Evolutionary conservation across 2,113 vertebrate species (phyloP).

Genomic region (Caranx ignobilis): DNA sequence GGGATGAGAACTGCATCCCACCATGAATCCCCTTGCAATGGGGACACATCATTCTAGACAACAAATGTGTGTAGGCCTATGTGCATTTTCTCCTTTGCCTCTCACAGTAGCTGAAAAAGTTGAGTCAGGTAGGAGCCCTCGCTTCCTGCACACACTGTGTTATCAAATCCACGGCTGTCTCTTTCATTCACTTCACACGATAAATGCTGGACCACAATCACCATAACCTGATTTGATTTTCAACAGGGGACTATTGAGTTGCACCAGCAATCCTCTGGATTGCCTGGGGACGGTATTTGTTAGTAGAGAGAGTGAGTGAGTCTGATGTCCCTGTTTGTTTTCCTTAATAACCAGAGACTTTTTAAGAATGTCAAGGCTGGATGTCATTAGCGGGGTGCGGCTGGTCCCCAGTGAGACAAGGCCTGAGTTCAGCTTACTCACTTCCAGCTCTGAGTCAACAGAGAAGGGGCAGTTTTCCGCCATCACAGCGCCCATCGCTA

Average conservation of each 20-base stretch:
- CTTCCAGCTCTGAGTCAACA: slow-evolving; percentile 79
- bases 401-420: slow-evolving; percentile 69
- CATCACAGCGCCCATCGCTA: slow-evolving; percentile 64
- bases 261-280: slow-evolving; percentile 39
- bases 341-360: slow-evolving; percentile 78
- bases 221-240: slow-evolving; percentile 56
- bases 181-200: slow-evolving; percentile 29
- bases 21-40: slow-evolving; percentile 37
- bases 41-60: slow-evolving; percentile 49
- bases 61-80: slow-evolving; percentile 21
- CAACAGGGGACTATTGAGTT: slow-evolving; percentile 47
- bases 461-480: slow-evolving; percentile 67
- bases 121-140: slow-evolving; percentile 31
- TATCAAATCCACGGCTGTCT: slow-evolving; percentile 31
- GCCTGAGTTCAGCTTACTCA: slow-evolving; percentile 78
- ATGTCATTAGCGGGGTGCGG: slow-evolving; percentile 79
- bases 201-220: slow-evolving; percentile 44
- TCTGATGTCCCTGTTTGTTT: slow-evolving; percentile 77
- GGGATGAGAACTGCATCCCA: slow-evolving; percentile 69
- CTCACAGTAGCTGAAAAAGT: slow-evolving; percentile 17
- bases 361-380: slow-evolving; percentile 78
- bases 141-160: slow-evolving; percentile 13
- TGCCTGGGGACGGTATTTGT: slow-evolving; percentile 65
- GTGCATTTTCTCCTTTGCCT: slow-evolving; percentile 7
- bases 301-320: slow-evolving; percentile 59